Evolutionary conservation across 2,113 vertebrate genomes (phyloP).

Genomic region (Desmodus rotundus): DNA sequence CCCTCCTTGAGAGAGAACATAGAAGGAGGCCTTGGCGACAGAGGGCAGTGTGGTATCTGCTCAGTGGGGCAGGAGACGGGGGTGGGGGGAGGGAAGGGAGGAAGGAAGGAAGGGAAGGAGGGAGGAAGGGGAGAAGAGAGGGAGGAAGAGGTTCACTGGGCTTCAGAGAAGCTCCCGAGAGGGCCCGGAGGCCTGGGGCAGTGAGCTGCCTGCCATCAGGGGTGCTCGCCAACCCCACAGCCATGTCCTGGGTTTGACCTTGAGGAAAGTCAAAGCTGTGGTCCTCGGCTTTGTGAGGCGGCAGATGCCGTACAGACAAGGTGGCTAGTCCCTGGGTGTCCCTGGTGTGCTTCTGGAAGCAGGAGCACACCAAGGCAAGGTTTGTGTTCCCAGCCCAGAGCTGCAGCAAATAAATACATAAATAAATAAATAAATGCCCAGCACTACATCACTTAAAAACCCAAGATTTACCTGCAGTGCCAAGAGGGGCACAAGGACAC

Average conservation of each 20-base stretch:
- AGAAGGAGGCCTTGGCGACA: too few relatives aligned
- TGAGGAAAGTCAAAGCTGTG: background rate
- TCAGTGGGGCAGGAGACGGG: background rate
- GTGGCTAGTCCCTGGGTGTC: too few relatives aligned
- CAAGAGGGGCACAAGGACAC: background rate
- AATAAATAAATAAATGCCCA: background rate
- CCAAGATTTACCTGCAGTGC: background rate
- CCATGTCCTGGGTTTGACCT: background rate
- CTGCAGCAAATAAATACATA: background rate
- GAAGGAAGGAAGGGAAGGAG: background rate
- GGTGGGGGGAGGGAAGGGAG: rapidly evolving
- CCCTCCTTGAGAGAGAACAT: background rate
- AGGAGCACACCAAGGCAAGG: rapidly evolving
- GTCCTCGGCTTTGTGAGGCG: background rate
- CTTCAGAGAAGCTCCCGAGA: background rate
- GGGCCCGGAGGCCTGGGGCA: background rate
- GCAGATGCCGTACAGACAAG: background rate
- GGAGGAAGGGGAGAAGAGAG: background rate
- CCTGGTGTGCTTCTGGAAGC: background rate
- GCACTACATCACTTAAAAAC: background rate
- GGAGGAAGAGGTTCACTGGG: too few relatives aligned
- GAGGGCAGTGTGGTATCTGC: background rate
- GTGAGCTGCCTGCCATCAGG: rapidly evolving
- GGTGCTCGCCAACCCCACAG: background rate
- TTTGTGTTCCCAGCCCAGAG: background rate